Percentiles rank a stretch among this genome's conserved stretches.
Evolutionary conservation across 2,113 vertebrate genomes (phyloP).

Genomic region (Tylochromis polylepis): DNA sequence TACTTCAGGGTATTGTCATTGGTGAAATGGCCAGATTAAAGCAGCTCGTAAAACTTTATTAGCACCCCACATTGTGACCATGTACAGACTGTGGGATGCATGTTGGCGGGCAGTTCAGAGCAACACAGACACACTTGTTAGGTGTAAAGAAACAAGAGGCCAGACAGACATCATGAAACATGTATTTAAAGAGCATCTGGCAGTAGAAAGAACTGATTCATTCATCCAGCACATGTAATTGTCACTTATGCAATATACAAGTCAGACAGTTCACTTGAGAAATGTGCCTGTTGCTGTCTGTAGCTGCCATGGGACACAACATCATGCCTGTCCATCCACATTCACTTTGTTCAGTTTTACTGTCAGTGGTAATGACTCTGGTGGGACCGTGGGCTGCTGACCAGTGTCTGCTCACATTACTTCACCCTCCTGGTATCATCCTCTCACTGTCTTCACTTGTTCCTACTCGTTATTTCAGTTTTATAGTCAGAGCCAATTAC

Average conservation of each 20-base stretch:
- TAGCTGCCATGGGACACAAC: neutral
- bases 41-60: constrained; percentile 40
- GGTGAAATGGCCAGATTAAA: constrained; percentile 32
- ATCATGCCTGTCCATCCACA: neutral
- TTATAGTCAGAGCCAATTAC: neutral
- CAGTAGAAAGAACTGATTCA: neutral
- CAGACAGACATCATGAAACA: constrained; percentile 43
- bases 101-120: neutral
- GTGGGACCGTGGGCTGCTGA: neutral
- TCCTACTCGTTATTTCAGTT: neutral
- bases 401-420: constrained; percentile 4
- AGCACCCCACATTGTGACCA: constrained; percentile 35
- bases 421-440: constrained; percentile 14
- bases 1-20: neutral
- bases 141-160: constrained; percentile 2
- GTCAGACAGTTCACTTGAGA: neutral
- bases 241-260: neutral
- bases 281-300: neutral
- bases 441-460: neutral
- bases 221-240: neutral
- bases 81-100: constrained; percentile 42
- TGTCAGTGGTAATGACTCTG: neutral
- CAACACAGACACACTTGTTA: neutral
- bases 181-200: constrained; percentile 24
- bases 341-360: neutral